Percentiles rank a stretch among this genome's conserved stretches.
Conservation (phyloP, 2,888 invertebrate species). For the Taphrorychus bicolor region DNA sequence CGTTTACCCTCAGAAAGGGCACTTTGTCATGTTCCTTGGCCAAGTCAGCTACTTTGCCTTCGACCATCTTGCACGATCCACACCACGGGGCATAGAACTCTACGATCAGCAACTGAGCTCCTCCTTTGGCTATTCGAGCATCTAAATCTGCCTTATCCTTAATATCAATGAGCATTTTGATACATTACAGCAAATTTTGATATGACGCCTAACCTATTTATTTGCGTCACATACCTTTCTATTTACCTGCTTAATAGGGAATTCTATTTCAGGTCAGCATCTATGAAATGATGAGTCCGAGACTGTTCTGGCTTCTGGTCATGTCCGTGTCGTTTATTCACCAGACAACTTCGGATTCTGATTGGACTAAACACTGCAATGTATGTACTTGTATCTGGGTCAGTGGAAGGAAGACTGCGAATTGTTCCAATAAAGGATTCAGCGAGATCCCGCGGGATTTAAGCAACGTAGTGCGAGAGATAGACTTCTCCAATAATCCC, state of each 20-base stretch:
- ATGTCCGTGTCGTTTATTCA: slow-evolving; percentile 12
- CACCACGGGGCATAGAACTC: slow-evolving; percentile 23
- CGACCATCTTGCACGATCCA: slow-evolving; percentile 16
- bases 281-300: slow-evolving; percentile 12
- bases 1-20: slow-evolving; percentile 4
- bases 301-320: slow-evolving; percentile 13
- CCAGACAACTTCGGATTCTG: slow-evolving; percentile 61
- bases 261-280: slow-evolving; percentile 7
- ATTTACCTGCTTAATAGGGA: background rate
- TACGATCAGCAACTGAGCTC: background rate
- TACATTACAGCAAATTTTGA: background rate
- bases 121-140: background rate
- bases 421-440: slow-evolving; percentile 69
- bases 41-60: slow-evolving; percentile 1
- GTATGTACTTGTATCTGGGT: slow-evolving; percentile 86
- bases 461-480: slow-evolving; percentile 73
- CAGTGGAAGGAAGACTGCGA: slow-evolving; percentile 83
- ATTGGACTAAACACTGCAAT: slow-evolving; percentile 65
- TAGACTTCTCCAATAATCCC: slow-evolving; percentile 76
- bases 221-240: too few relatives aligned
- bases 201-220: too few relatives aligned
- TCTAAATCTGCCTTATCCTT: background rate
- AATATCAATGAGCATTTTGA: slow-evolving; percentile 2
- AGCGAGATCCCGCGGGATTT: slow-evolving; percentile 75
- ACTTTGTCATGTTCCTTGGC: background rate